Evolutionary conservation across 2,797 vertebrate species (phyloP).

Genomic region (Pangasius krempfi): DNA sequence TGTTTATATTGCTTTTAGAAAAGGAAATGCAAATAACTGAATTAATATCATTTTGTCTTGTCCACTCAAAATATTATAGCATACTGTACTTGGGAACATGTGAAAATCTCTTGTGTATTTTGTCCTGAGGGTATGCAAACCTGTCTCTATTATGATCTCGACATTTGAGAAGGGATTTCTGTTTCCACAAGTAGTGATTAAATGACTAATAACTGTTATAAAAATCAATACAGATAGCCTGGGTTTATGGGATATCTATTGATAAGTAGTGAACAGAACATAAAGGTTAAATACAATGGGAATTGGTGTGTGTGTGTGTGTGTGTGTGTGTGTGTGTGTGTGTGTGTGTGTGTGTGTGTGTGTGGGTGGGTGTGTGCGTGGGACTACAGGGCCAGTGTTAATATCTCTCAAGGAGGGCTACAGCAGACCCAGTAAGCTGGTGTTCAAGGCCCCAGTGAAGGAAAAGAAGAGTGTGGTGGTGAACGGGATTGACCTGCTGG

Average conservation of each 20-base stretch:
- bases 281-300: neutral
- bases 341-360: neutral
- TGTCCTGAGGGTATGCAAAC: neutral
- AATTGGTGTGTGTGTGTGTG: neutral
- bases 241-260: neutral
- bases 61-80: neutral
- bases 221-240: neutral
- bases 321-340: neutral
- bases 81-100: neutral
- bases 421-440: slow-evolving; percentile 83
- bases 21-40: neutral
- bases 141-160: neutral
- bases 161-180: neutral
- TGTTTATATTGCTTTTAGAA: neutral
- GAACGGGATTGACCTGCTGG: slow-evolving; percentile 95
- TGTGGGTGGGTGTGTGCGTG: neutral
- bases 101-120: neutral
- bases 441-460: slow-evolving; percentile 90
- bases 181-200: neutral
- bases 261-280: neutral
- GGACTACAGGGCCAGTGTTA: slow-evolving; percentile 87
- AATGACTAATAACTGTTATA: neutral
- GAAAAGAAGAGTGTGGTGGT: slow-evolving; percentile 93
- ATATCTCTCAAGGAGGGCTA: slow-evolving; percentile 96
- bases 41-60: neutral